Percentiles rank a stretch among this genome's conserved stretches.
These are phyloP conservation scores for Gambusia affinis DNA, from an alignment of 2,113 vertebrate genomes.

Conservation along the genomic window DNA sequence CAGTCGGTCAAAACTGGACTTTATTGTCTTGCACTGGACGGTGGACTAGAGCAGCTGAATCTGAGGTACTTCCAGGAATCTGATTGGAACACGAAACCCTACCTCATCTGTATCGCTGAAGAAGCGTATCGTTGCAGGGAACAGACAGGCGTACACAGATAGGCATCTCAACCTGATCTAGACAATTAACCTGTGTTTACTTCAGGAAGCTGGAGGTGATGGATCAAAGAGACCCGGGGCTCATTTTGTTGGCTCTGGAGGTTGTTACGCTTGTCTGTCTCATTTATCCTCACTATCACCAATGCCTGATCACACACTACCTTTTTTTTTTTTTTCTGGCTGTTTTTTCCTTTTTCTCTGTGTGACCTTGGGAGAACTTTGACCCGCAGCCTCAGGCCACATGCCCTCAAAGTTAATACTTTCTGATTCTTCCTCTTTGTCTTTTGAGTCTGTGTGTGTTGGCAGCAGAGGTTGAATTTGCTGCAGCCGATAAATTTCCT, in stretches of 20 bases:
- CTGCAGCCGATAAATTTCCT: slow-evolving; percentile 7
- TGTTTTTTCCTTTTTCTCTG: background rate
- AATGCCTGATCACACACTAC: slow-evolving; percentile 10
- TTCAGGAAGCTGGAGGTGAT: slow-evolving; percentile 80
- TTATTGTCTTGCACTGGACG: background rate
- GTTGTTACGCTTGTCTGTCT: slow-evolving; percentile 58
- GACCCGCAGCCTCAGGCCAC: slow-evolving; percentile 44
- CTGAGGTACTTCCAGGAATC: slow-evolving; percentile 68
- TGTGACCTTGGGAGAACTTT: slow-evolving; percentile 61
- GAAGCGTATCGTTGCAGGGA: slow-evolving; percentile 79
- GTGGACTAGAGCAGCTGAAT: slow-evolving; percentile 34
- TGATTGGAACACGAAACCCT: slow-evolving; percentile 78
- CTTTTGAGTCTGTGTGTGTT: slow-evolving; percentile 16
- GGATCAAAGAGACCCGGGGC: slow-evolving; percentile 81
- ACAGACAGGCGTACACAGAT: slow-evolving; percentile 79
- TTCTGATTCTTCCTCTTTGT: slow-evolving; percentile 1
- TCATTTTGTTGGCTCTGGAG: slow-evolving; percentile 64
- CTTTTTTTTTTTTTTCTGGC: slow-evolving; percentile 37
- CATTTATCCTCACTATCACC: slow-evolving; percentile 45
- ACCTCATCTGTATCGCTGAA: slow-evolving; percentile 69
- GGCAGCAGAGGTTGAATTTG: slow-evolving; percentile 4
- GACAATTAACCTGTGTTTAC: slow-evolving; percentile 94
- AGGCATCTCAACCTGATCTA: slow-evolving; percentile 86
- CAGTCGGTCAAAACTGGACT: slow-evolving; percentile 43
- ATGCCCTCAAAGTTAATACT: slow-evolving; percentile 18